Conservation (phyloP, 2,888 invertebrate species). For the Polyommatus iphigenia region DNA sequence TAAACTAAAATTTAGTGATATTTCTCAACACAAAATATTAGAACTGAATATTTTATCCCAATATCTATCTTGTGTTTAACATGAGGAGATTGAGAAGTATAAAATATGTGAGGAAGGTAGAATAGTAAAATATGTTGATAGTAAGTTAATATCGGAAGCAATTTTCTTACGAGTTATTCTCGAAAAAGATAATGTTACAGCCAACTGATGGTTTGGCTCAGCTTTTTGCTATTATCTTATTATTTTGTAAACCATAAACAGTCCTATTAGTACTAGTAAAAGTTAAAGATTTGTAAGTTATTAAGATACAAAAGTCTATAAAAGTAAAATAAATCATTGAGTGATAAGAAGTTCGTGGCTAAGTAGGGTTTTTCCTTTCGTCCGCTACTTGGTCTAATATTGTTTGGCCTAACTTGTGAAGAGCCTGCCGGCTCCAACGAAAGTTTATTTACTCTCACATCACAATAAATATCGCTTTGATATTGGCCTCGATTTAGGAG, state of each 20-base stretch:
- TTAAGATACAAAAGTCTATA: neutral
- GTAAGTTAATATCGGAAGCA: conserved; percentile 15
- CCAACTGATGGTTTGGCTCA: neutral
- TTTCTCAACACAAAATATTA: neutral
- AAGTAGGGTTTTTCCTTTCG: neutral
- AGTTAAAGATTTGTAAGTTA: neutral
- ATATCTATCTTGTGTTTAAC: neutral
- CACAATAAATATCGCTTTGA: conserved; percentile 8
- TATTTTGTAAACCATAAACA: neutral
- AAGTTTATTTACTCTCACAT: conserved; percentile 17
- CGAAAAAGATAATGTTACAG: neutral
- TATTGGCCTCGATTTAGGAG: neutral
- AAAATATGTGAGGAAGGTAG: conserved; percentile 6
- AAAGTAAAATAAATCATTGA: conserved; percentile 3
- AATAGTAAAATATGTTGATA: conserved; percentile 11
- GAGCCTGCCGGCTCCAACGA: neutral
- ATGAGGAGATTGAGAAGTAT: conserved; percentile 10
- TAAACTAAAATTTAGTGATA: neutral
- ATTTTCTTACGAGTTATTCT: neutral
- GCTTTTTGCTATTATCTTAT: neutral
- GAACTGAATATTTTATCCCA: neutral
- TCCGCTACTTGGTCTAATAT: neutral
- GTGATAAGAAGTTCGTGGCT: neutral
- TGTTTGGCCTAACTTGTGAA: neutral
- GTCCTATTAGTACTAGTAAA: neutral